Base-by-base conservation (phyloP, 2,113 vertebrate genomes). In the Amphiprion ocellaris region DNA sequence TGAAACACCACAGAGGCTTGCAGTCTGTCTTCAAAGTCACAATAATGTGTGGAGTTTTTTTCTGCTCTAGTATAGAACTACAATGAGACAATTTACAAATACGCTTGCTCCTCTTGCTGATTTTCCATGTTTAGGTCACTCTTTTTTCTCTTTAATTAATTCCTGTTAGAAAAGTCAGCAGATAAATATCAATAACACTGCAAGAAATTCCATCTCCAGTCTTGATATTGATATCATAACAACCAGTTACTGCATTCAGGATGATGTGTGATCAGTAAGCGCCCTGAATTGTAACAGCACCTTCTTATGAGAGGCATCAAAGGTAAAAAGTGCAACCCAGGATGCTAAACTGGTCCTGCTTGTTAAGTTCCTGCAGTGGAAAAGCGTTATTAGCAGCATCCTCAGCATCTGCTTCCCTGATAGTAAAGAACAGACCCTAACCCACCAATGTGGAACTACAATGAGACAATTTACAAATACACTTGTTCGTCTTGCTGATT, bases 181-280 rank as follows among this genome's bases (percentile, higher is more conserved):
- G 53, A 49, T 44, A 63, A 67, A 69, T 1, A 2, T 83, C 69
- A 65, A 63, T 73, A 73, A 76, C 54, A 53, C 47, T 41, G 44
- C 28, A 30, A 49, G 19, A 53, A 52, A 61, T 69, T 73, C 44
- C 67, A 66, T 53, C 52, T 14, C 0, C 2, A 47, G 55, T 62
- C 11, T 23, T 53, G 4, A 33, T 74, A 75, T 61, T 62, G 46
- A 84, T 58, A 74, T 56, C 69, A 64, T 55, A 73, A 64, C 23
- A 70, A 41, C 30, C 8, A 9, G 69, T 26, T 49, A 16, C 17
- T 54, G 67, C 68, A 62, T 77, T 56, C 74, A 41, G 5, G 64
- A 47, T 14, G 2, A 0, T n/a, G 69, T 68, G 74, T 68, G 59
- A 66, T 67, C 17, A 54, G 5, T 58, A 58, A 69, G 41, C 10